Conservation (phyloP, 2,888 invertebrate species). For the Theretra japonica region DNA sequence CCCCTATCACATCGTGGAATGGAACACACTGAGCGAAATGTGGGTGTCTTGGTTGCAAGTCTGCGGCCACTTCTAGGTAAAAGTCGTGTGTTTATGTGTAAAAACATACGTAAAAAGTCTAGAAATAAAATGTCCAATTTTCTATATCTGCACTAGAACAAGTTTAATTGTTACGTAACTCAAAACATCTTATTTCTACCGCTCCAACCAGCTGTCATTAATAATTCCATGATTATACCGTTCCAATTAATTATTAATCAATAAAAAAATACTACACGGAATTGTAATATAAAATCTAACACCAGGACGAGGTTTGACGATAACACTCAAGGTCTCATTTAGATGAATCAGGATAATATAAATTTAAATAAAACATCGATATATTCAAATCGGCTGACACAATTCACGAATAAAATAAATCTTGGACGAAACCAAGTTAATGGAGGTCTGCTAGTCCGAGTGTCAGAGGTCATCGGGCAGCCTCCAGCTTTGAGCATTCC, state of each 20-base stretch:
- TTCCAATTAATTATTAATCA: constrained; percentile 1
- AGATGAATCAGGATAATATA: constrained; percentile 11
- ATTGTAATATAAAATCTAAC: background rate
- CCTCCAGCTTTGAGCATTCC: constrained; percentile 10
- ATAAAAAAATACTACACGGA: constrained; percentile 10
- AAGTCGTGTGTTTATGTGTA: no score
- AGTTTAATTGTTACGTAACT: no score
- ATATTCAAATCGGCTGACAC: constrained; percentile 18
- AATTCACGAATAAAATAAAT: constrained; percentile 14
- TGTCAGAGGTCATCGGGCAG: constrained; percentile 11
- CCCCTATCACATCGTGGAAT: no score
- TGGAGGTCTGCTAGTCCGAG: constrained; percentile 7
- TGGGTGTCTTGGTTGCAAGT: no score
- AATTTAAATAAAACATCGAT: constrained; percentile 14
- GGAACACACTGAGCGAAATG: no score
- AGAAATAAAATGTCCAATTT: no score
- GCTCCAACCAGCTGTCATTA: background rate
- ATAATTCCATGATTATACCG: background rate
- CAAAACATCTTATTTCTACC: no score
- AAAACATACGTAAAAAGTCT: no score
- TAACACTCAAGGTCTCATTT: constrained; percentile 10
- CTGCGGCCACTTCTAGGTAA: no score
- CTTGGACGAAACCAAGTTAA: background rate
- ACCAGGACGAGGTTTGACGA: background rate
- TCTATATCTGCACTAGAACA: no score